Conservation (phyloP, 2,113 vertebrate genomes). For the Rhegmatorhina hoffmannsi region DNA sequence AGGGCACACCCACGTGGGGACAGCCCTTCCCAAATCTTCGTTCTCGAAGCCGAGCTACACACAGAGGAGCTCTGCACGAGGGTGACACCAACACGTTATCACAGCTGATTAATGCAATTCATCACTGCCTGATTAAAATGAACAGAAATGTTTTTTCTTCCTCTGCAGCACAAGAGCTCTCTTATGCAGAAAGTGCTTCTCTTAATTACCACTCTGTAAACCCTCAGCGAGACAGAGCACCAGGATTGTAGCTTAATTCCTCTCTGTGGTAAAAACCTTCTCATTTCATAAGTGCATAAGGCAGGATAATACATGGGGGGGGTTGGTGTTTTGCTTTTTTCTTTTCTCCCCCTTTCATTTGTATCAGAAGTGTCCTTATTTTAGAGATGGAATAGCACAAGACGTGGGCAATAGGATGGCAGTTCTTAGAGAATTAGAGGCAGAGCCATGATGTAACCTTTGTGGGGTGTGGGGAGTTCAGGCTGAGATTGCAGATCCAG, state of each 20-base stretch:
- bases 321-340: neutral
- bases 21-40: too few species aligned
- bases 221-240: neutral
- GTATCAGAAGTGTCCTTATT: neutral
- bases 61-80: neutral
- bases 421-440: neutral
- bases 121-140: conserved; percentile 27
- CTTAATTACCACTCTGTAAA: conserved; percentile 37
- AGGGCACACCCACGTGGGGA: too few species aligned
- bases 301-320: neutral
- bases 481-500: neutral
- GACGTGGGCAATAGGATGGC: neutral
- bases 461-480: neutral
- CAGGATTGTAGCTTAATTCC: neutral
- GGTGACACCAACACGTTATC: neutral
- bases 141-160: conserved; percentile 17
- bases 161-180: conserved; percentile 36
- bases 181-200: conserved; percentile 12
- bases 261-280: neutral
- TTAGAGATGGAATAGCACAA: neutral
- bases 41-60: too few species aligned
- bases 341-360: neutral
- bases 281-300: neutral
- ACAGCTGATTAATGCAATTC: neutral
- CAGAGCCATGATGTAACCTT: neutral